Percentiles rank a stretch among this genome's conserved stretches.
Conservation (phyloP, 2,113 vertebrate species). For the Phrynosoma blainvillii region DNA sequence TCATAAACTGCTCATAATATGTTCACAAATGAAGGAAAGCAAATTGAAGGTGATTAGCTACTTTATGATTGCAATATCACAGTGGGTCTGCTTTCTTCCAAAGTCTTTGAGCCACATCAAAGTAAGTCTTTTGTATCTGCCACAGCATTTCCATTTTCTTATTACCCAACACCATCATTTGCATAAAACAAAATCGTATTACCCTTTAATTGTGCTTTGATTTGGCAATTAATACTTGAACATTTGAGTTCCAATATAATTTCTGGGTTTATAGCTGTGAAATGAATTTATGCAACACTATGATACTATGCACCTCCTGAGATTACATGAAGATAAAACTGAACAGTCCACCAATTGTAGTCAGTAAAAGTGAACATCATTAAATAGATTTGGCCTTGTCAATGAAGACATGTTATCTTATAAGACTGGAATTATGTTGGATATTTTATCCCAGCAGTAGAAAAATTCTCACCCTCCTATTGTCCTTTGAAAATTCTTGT, state of each 20-base stretch:
- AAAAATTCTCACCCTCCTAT: background rate
- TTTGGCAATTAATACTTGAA: conserved; percentile 29
- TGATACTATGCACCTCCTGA: conserved; percentile 25
- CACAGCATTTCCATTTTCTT: fast-evolving
- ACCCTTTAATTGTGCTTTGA: conserved; percentile 18
- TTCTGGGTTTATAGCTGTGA: conserved; percentile 24
- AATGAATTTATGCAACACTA: conserved; percentile 26
- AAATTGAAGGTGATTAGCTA: conserved; percentile 6
- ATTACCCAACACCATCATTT: background rate
- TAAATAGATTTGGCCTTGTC: conserved; percentile 10
- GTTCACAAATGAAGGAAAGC: conserved; percentile 9
- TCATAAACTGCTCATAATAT: conserved; percentile 27
- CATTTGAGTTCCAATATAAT: conserved; percentile 29
- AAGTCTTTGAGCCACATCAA: conserved; percentile 31
- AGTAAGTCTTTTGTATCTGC: background rate
- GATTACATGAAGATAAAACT: background rate
- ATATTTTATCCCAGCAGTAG: background rate
- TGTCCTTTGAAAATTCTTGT: background rate
- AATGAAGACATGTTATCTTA: background rate
- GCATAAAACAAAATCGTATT: conserved; percentile 19
- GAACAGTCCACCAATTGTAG: conserved; percentile 17
- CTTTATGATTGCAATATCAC: background rate
- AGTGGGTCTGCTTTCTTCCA: conserved; percentile 19
- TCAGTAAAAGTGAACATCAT: conserved; percentile 35
- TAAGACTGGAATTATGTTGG: background rate